Evolutionary conservation across 1,140 invertebrate species (phyloP).

Genomic region (Dendroctonus ponderosae): DNA sequence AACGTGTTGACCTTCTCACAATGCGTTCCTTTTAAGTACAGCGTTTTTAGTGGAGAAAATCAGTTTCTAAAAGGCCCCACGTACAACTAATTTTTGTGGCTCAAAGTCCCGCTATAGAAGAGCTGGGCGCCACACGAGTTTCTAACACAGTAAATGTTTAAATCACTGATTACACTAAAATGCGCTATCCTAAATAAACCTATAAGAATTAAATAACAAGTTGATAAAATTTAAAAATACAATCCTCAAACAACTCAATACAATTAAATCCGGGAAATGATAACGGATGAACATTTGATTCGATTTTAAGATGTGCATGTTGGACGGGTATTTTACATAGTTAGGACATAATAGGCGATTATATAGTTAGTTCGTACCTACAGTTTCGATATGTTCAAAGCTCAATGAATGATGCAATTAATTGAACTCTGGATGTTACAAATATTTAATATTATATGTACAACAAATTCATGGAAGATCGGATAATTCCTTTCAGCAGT

Average conservation of each 20-base stretch:
- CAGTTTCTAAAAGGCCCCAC: slow-evolving; percentile 12
- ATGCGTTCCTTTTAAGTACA: slow-evolving; percentile 1
- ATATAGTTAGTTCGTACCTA: too few relatives aligned
- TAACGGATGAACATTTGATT: too few relatives aligned
- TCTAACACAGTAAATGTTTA: neutral
- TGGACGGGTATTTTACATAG: too few relatives aligned
- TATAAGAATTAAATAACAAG: slow-evolving; percentile 44
- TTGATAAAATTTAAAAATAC: slow-evolving; percentile 41
- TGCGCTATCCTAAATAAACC: slow-evolving; percentile 31
- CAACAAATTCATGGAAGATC: too few relatives aligned
- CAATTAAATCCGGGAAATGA: too few relatives aligned
- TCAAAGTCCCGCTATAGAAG: too few relatives aligned
- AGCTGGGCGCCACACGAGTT: neutral
- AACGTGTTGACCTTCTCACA: neutral
- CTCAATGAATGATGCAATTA: too few relatives aligned
- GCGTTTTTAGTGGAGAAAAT: slow-evolving; percentile 6
- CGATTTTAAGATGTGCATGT: too few relatives aligned
- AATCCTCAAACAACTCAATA: slow-evolving; percentile 4
- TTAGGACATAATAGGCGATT: too few relatives aligned
- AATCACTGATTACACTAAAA: neutral
- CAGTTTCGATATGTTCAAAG: too few relatives aligned
- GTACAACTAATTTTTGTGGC: neutral
- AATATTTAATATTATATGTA: too few relatives aligned
- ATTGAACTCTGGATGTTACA: too few relatives aligned
- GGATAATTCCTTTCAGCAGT: neutral